Evolutionary conservation across 2,113 vertebrate genomes (phyloP), one percentile per base, ranked within the genome.

Genomic region (Amia ocellicauda): DNA sequence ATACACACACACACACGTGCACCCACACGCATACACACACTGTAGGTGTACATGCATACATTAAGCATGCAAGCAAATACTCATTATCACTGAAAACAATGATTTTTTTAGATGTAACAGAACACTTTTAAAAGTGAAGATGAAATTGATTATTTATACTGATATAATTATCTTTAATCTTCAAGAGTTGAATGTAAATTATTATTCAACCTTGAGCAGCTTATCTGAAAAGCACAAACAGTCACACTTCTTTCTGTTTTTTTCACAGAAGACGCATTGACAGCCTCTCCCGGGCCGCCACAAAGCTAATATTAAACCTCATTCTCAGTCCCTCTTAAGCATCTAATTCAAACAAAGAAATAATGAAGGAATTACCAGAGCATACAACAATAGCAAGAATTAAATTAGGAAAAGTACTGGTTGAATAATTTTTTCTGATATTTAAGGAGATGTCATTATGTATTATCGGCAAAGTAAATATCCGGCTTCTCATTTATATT

Each of bases 391-490:
- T 47, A 4, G 0, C 65, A 26, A 27, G 20, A 2, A 58, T 42
- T 58, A 2, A 4, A 40, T 36, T 0, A 41, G 69, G 62, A 4
- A 60, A 66, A 28, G 65, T 0, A 10, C 63, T 13, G 61, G 1
- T 20, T 69, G 58, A 29, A 3, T 13, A 68, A 43, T 54, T 55
- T 13, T 22, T 69, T 58, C 61, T 53, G 50, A 69, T 65, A 54
- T 55, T 19, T 0, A 43, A 55, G 10, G n/a, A 41, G 26, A 31
- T 60, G 43, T 40, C 47, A 51, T 36, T 50, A 58, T 66, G 7
- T 52, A 60, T 50, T 52, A 40, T 59, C 28, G 41, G 56, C n/a
- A 58, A 67, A 60, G 17, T 22, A 67, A 67, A 67, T 19, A 67
- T 14, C 23, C 49, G 41, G 58, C 17, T 60, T 53, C 14, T 23